These are phyloP conservation scores for Diabrotica virgifera DNA, from an alignment of 1,140 invertebrate species.

Conservation along the genomic window DNA sequence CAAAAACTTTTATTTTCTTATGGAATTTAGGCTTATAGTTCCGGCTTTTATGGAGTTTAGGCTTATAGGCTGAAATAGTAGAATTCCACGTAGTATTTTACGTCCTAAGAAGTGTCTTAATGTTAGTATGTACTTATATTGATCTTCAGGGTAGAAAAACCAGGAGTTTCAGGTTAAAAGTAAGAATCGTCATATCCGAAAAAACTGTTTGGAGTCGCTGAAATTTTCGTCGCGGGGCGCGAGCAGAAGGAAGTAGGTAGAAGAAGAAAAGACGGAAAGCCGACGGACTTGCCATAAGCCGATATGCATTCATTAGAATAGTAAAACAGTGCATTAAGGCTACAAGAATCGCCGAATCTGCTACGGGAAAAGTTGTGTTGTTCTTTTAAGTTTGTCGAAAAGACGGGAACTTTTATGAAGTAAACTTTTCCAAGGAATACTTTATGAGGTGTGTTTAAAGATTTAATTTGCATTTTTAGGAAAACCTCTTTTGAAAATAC, in stretches of 20 bases:
- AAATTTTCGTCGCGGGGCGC: no score
- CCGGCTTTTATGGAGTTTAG: no score
- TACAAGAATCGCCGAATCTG: slow-evolving; percentile 33
- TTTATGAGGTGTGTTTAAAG: slow-evolving; percentile 34
- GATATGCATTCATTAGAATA: slow-evolving; percentile 41
- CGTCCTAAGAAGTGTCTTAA: no score
- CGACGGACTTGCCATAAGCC: slow-evolving; percentile 29
- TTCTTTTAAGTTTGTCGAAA: slow-evolving; percentile 35
- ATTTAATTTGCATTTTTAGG: slow-evolving; percentile 32
- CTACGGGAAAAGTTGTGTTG: slow-evolving; percentile 33
- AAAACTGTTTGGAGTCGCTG: no score
- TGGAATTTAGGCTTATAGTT: no score
- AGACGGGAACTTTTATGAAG: slow-evolving; percentile 35
- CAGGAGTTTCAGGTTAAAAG: no score
- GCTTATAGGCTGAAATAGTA: no score
- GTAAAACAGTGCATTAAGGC: slow-evolving; percentile 36
- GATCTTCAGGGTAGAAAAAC: no score
- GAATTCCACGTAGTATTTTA: no score
- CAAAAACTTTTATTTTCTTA: no score
- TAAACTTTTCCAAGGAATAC: slow-evolving; percentile 27
- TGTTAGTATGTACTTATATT: no score
- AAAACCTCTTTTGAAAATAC: slow-evolving; percentile 16
- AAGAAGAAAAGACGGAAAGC: slow-evolving; percentile 1
- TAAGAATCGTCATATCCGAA: no score
- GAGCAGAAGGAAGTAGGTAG: background rate